Conservation (phyloP, 2,888 invertebrate genomes). For the Tridacna crocea region DNA sequence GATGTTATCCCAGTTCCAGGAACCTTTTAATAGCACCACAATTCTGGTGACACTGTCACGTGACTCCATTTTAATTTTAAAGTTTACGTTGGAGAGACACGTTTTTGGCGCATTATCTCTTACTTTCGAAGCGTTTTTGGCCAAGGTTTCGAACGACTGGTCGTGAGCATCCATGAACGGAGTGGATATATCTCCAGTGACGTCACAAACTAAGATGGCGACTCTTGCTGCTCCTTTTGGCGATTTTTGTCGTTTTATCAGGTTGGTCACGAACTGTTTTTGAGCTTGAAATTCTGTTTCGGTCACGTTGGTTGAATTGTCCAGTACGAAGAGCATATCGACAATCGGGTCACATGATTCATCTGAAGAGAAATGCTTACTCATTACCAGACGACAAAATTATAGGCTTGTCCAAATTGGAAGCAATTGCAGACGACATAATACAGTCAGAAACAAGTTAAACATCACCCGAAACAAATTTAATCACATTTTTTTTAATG, state of each 20-base stretch:
- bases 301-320: constrained; percentile 35
- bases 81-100: constrained; percentile 37
- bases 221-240: constrained; percentile 40
- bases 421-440: too few relatives aligned
- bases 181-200: constrained; percentile 11
- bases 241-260: constrained; percentile 33
- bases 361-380: constrained; percentile 12
- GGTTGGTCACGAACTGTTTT: constrained; percentile 19
- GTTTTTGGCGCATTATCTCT: not conserved
- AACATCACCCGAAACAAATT: too few relatives aligned
- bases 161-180: constrained; percentile 18
- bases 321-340: constrained; percentile 44
- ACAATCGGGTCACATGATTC: constrained; percentile 38
- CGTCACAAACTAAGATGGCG: constrained; percentile 25
- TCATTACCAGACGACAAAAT: not conserved
- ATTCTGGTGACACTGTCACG: constrained; percentile 35
- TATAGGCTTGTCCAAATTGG: not conserved
- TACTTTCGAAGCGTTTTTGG: not conserved
- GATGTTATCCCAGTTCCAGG: constrained; percentile 38
- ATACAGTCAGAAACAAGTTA: too few relatives aligned
- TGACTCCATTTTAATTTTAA: constrained; percentile 38
- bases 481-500: too few relatives aligned
- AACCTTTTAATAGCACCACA: constrained; percentile 30
- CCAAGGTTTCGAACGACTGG: not conserved
- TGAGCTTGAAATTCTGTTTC: constrained; percentile 27